Conservation (phyloP, 1,140 invertebrate species). For the Heliconius hermathena region DNA sequence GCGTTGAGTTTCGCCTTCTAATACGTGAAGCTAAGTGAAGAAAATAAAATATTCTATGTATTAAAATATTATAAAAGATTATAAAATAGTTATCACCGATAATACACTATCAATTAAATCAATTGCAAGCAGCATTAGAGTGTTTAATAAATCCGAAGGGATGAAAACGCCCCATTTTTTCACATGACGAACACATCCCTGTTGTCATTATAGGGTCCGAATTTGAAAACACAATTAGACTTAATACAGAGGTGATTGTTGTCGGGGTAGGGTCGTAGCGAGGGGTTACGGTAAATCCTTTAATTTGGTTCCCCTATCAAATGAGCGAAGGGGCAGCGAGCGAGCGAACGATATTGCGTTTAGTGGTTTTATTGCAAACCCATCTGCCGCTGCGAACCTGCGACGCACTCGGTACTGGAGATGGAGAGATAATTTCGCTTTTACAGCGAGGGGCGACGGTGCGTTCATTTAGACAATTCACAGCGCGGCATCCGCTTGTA, state of each 20-base stretch:
- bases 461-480: slow-evolving; percentile 75
- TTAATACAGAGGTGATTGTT: slow-evolving; percentile 82
- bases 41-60: not conserved
- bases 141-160: slow-evolving; percentile 71
- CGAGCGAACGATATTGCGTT: slow-evolving; percentile 75
- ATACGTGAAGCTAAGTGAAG: no score
- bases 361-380: slow-evolving; percentile 81
- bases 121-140: slow-evolving; percentile 44
- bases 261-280: slow-evolving; percentile 69
- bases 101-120: slow-evolving; percentile 28
- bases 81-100: not conserved
- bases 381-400: slow-evolving; percentile 66
- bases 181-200: slow-evolving; percentile 62
- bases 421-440: slow-evolving; percentile 80
- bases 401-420: slow-evolving; percentile 41
- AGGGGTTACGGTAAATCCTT: slow-evolving; percentile 80
- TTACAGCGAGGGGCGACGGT: slow-evolving; percentile 62
- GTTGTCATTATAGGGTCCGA: slow-evolving; percentile 71
- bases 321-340: slow-evolving; percentile 73
- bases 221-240: slow-evolving; percentile 82
- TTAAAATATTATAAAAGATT: not conserved
- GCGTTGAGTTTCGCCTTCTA: no score
- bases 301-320: slow-evolving; percentile 81
- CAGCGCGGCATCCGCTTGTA: slow-evolving; percentile 64
- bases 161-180: slow-evolving; percentile 71